These are phyloP conservation scores for Molanna angustata DNA, from an alignment of 2,888 invertebrate species.

Conservation along the genomic window DNA sequence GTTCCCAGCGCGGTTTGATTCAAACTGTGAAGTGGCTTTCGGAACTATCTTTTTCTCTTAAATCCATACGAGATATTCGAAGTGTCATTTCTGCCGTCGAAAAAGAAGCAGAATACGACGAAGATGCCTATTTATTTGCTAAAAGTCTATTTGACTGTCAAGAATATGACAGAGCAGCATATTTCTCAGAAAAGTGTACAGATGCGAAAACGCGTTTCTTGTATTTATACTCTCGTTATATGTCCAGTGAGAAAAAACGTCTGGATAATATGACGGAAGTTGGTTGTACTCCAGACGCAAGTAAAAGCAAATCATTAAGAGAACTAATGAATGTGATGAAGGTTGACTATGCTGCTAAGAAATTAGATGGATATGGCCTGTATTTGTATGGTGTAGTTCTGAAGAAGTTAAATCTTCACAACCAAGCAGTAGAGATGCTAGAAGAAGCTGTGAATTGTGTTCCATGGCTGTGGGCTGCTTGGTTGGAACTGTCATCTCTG, in stretches of 20 bases:
- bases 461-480: slow-evolving; percentile 93
- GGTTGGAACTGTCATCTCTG: slow-evolving; percentile 86
- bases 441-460: slow-evolving; percentile 73
- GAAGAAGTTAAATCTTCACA: slow-evolving; percentile 78
- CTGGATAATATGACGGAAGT: slow-evolving; percentile 65
- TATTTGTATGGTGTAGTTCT: slow-evolving; percentile 90
- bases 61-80: slow-evolving; percentile 46
- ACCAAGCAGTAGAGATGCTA: slow-evolving; percentile 75
- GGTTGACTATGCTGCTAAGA: slow-evolving; percentile 56
- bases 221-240: slow-evolving; percentile 80
- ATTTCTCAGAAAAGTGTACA: slow-evolving; percentile 69
- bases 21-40: slow-evolving; percentile 87
- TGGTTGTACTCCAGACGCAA: slow-evolving; percentile 57
- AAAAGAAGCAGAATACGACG: slow-evolving; percentile 58
- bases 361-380: slow-evolving; percentile 82
- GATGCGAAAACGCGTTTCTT: slow-evolving; percentile 77
- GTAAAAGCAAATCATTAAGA: slow-evolving; percentile 53
- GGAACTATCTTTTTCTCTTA: slow-evolving; percentile 61
- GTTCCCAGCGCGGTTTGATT: slow-evolving; percentile 73
- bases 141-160: slow-evolving; percentile 87
- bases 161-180: slow-evolving; percentile 86
- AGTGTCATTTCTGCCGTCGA: slow-evolving; percentile 38
- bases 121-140: slow-evolving; percentile 72
- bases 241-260: slow-evolving; percentile 87
- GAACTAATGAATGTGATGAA: slow-evolving; percentile 58